These are phyloP conservation scores for Sorex araneus DNA, from an alignment of 2,113 vertebrate species.

Conservation along the genomic window DNA sequence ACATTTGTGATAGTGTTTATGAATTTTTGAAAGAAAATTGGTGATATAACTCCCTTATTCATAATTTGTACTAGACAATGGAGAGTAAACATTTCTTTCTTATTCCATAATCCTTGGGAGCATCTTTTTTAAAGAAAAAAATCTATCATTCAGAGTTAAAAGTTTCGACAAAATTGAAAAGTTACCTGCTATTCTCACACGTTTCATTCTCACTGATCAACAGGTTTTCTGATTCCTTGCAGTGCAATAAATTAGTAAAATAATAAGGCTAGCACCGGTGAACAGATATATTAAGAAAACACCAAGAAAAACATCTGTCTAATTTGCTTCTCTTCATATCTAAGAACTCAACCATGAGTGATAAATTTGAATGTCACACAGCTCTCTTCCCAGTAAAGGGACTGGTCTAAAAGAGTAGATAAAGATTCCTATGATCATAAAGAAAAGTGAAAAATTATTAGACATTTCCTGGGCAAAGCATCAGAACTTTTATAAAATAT, in stretches of 20 bases:
- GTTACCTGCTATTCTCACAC: not conserved
- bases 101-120: not conserved
- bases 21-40: not conserved
- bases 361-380: not conserved
- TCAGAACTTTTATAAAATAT: not conserved
- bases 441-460: not conserved
- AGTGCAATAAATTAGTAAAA: not conserved
- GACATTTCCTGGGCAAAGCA: not conserved
- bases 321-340: not conserved
- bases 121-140: not conserved
- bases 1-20: not conserved
- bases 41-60: not conserved
- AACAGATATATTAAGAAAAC: not conserved
- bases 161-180: not conserved
- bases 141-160: not conserved
- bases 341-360: not conserved
- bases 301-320: not conserved
- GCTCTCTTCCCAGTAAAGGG: not conserved
- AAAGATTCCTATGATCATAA: rapidly evolving
- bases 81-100: not conserved
- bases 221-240: not conserved
- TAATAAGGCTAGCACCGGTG: not conserved
- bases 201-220: not conserved
- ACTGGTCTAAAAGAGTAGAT: not conserved
- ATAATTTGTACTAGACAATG: not conserved